phyloP scores from a whole-genome alignment of 2,888 invertebrate species.

The Drosophila anomalipes region DNA sequence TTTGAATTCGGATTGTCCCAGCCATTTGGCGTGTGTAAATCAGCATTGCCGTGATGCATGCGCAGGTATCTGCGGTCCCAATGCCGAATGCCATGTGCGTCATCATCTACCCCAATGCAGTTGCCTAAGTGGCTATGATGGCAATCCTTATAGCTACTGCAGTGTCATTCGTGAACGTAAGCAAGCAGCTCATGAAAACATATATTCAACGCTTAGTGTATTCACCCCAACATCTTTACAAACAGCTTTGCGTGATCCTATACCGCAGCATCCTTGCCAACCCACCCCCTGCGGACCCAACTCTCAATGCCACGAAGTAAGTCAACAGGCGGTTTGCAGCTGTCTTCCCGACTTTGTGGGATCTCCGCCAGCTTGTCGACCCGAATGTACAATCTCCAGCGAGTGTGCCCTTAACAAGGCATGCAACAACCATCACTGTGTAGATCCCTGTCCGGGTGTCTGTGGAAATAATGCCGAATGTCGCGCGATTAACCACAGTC shows the following conservation, averaged over 20 bases:
- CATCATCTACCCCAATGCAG: conserved; percentile 90
- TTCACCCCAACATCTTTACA: conserved; percentile 14
- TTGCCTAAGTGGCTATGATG: conserved; percentile 90
- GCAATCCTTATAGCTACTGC: conserved; percentile 91
- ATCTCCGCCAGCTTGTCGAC: conserved; percentile 90
- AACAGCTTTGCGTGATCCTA: conserved; percentile 78
- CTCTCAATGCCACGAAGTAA: conserved; percentile 87
- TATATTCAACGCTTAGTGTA: background rate
- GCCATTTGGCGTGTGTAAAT: conserved; percentile 89
- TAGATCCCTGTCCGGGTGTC: conserved; percentile 90
- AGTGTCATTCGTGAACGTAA: conserved; percentile 86
- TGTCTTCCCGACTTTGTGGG: conserved; percentile 88
- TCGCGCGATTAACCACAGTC: conserved; percentile 88
- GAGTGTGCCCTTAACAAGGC: conserved; percentile 88
- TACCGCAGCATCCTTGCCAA: conserved; percentile 86
- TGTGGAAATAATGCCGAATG: conserved; percentile 90
- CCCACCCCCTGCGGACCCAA: conserved; percentile 89
- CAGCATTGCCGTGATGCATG: conserved; percentile 92
- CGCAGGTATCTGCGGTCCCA: conserved; percentile 90
- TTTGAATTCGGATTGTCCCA: conserved; percentile 90
- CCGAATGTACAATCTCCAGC: conserved; percentile 91
- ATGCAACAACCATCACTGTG: conserved; percentile 89
- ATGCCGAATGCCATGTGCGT: conserved; percentile 90
- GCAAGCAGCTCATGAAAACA: conserved; percentile 47
- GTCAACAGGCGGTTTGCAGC: conserved; percentile 87